Evolutionary conservation across 2,113 vertebrate species (phyloP).

Genomic region (Drymodes brunneopygia): DNA sequence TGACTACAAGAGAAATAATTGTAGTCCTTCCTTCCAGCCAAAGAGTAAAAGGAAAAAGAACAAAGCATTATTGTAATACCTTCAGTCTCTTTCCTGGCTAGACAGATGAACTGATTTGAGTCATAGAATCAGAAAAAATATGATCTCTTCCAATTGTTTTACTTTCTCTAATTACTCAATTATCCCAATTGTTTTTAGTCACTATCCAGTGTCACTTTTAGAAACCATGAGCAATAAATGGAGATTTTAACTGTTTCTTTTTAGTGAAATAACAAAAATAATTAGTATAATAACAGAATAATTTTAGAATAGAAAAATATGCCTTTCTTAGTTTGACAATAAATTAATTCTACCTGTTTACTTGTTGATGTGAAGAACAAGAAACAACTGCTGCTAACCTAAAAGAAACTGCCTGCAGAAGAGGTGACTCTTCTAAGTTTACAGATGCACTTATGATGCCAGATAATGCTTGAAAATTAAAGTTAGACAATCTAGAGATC

Average conservation of each 20-base stretch:
- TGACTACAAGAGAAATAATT: not conserved
- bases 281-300: not conserved
- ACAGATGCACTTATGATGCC: not conserved
- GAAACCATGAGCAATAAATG: not conserved
- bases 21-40: not conserved
- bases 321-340: not conserved
- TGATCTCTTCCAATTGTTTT: not conserved
- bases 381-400: not conserved
- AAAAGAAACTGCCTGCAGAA: not conserved
- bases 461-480: not conserved
- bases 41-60: not conserved
- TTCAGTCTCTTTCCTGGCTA: constrained; percentile 9
- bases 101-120: not conserved
- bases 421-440: not conserved
- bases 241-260: not conserved
- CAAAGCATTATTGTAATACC: not conserved
- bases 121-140: not conserved
- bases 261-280: not conserved
- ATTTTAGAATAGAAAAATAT: not conserved
- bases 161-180: not conserved
- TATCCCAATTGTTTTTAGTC: not conserved
- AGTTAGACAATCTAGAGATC: not conserved
- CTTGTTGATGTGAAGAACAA: not conserved
- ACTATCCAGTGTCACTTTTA: not conserved
- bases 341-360: not conserved